phyloP scores from a whole-genome alignment of 2,113 vertebrate species.

The Brevimyrus niger region DNA sequence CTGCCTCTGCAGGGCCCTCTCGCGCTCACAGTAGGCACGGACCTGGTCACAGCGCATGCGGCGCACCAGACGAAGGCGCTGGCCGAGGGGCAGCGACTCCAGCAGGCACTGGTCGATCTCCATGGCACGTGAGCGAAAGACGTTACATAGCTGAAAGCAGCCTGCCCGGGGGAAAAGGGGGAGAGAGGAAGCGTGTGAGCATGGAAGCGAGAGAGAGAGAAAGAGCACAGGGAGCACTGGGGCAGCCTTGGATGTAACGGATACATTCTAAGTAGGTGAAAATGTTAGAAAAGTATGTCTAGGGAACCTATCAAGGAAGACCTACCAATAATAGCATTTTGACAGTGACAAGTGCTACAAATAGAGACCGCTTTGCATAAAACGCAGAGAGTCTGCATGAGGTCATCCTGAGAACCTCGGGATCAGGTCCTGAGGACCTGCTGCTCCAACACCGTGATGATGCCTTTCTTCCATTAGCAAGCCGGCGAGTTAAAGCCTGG shows the following conservation, averaged over 20 bases:
- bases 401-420: background rate
- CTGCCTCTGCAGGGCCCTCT: slow-evolving; percentile 72
- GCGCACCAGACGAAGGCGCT: slow-evolving; percentile 85
- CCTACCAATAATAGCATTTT: background rate
- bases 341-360: background rate
- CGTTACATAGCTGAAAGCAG: slow-evolving; percentile 98
- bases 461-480: background rate
- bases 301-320: background rate
- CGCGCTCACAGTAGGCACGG: slow-evolving; percentile 82
- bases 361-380: background rate
- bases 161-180: slow-evolving; percentile 52
- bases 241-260: background rate
- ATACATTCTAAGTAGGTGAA: background rate
- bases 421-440: background rate
- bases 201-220: background rate
- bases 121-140: slow-evolving; percentile 91
- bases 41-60: slow-evolving; percentile 93
- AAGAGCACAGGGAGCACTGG: background rate
- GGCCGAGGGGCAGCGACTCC: slow-evolving; percentile 89
- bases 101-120: slow-evolving; percentile 98
- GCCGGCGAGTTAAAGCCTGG: background rate
- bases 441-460: background rate
- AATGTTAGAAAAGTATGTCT: background rate
- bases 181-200: background rate
- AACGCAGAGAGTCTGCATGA: background rate